These are phyloP conservation scores for Catamblyrhynchus diadema DNA, from an alignment of 2,797 vertebrate species.

Conservation along the genomic window DNA sequence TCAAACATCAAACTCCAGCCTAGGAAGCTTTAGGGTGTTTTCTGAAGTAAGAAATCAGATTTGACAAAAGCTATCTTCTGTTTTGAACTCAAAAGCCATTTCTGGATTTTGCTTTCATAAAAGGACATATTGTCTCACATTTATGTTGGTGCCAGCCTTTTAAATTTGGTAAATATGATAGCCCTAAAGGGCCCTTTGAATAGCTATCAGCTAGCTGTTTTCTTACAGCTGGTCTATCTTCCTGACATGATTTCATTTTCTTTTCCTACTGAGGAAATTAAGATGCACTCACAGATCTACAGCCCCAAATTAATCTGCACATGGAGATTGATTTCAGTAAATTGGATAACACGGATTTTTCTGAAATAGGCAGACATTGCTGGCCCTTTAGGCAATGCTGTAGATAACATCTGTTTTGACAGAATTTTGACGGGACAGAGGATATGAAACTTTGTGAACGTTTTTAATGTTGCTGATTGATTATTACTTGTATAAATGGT, in stretches of 20 bases:
- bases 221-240: background rate
- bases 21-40: background rate
- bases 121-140: background rate
- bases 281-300: background rate
- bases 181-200: background rate
- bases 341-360: background rate
- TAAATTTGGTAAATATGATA: background rate
- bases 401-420: background rate
- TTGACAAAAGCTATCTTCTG: background rate
- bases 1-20: background rate
- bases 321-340: slow-evolving; percentile 19
- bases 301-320: background rate
- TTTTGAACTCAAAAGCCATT: background rate
- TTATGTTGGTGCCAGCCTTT: background rate
- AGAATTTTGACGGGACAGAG: background rate
- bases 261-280: slow-evolving; percentile 3
- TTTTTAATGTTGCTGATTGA: background rate
- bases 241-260: background rate
- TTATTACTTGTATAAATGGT: background rate
- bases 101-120: background rate
- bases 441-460: background rate
- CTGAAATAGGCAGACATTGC: background rate
- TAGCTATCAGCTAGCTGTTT: background rate
- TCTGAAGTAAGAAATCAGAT: background rate
- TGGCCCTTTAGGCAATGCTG: background rate